Evolutionary conservation across 2,113 vertebrate genomes (phyloP).

Genomic region (Alligator sinensis): DNA sequence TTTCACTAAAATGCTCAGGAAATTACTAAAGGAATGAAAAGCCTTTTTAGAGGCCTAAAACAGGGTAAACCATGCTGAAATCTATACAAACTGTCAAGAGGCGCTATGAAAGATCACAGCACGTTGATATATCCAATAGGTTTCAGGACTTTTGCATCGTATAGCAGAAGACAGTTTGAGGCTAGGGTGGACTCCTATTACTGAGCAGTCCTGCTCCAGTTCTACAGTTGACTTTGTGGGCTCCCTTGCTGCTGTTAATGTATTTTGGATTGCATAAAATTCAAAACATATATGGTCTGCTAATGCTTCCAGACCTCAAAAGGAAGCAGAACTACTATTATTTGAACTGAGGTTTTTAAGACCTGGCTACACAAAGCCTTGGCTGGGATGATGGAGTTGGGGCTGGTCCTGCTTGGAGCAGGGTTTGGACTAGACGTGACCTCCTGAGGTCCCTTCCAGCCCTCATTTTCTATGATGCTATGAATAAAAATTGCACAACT

Average conservation of each 20-base stretch:
- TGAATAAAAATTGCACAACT: no score
- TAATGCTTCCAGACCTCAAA: neutral
- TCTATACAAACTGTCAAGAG: neutral
- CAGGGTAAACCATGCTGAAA: neutral
- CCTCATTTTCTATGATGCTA: no score
- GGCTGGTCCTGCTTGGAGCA: no score
- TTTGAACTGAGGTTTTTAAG: no score
- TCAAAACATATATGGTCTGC: neutral
- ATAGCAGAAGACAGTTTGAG: neutral
- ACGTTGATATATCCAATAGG: neutral
- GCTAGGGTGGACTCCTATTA: neutral
- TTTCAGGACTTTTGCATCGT: neutral
- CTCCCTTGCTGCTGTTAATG: slow-evolving; percentile 5
- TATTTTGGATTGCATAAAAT: neutral
- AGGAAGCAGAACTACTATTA: no score
- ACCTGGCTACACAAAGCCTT: no score
- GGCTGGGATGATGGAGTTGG: no score
- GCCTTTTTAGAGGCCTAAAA: neutral
- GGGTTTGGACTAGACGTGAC: no score
- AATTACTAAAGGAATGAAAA: neutral
- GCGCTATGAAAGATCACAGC: neutral
- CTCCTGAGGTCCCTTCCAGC: no score
- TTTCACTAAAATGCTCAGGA: neutral
- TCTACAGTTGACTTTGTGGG: neutral
- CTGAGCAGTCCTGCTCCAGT: neutral